Evolutionary conservation across 1,140 invertebrate genomes (phyloP).

Genomic region (Wasmannia auropunctata): DNA sequence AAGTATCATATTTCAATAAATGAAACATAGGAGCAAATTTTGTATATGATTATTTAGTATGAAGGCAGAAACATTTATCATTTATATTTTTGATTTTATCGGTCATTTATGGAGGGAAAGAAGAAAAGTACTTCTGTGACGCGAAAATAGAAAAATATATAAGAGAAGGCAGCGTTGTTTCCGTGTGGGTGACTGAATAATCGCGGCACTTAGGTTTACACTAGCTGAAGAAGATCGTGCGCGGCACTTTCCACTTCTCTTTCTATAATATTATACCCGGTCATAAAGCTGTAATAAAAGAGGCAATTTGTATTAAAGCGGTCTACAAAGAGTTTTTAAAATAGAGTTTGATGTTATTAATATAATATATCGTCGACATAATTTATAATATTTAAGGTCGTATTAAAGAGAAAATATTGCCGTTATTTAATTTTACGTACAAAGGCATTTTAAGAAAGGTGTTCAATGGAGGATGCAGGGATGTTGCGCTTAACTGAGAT

Average conservation of each 20-base stretch:
- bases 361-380: not conserved
- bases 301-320: conserved; percentile 2
- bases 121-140: not conserved
- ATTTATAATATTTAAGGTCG: not conserved
- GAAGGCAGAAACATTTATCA: not conserved
- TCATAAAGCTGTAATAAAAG: not conserved
- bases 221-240: not conserved
- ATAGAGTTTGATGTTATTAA: not conserved
- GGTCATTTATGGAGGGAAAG: not conserved
- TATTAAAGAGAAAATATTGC: not conserved
- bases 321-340: not conserved
- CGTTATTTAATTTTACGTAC: not conserved
- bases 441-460: not conserved
- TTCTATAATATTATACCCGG: not conserved
- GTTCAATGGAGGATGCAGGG: not conserved
- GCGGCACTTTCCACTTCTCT: not conserved
- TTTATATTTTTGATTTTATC: not conserved
- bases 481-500: conserved; percentile 52
- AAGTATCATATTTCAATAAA: not conserved
- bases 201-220: conserved; percentile 13
- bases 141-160: conserved; percentile 9
- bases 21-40: not conserved
- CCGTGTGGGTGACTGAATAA: conserved; percentile 48
- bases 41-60: not conserved
- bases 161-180: not conserved